Evolutionary conservation across 2,113 vertebrate species (phyloP), one percentile per base, ranked within the genome.

Genomic region (Istiophorus platypterus): DNA sequence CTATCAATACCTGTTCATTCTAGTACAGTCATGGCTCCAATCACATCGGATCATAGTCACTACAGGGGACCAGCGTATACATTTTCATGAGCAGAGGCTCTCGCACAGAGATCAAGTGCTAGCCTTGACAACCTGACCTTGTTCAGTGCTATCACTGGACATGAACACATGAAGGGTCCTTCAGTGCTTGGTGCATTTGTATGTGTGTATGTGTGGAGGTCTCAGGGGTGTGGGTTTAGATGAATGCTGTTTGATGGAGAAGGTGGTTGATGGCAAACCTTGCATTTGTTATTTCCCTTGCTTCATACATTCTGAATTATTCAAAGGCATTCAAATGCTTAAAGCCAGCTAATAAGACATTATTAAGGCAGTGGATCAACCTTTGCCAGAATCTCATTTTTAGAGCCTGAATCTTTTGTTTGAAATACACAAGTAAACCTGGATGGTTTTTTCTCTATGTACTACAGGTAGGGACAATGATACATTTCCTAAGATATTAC

Each of bases 91-190:
- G 81, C 45, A 42, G 42, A 56, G 81, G 42, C 45, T 42, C 9
- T 79, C 80, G 71, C 7, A 7, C 57, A 39, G 81, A 61, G 61
- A 77, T 68, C 4, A 2, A 22, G 57, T 20, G 51, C 22, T 12
- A 20, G 49, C 78, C 89, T 90, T 85, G 26, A 64, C 75, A 66
- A 65, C 78, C 72, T 74, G 85, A 87, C 89, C 91, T 91, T 90
- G 84, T 64, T 54, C 73, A 56, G 22, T 8, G 15, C 66, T 80
- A 76, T 87, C 7, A 29, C 22, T 0, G 63, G 78, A 75, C 73
- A 70, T 34, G 20, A 49, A 20, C 62, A 61, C 68, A 70, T 18
- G 15, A 89, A 76, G 83, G 62, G 76, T 66, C 81, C 76, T 69
- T 34, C 27, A 12, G 51, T 27, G 56, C 2, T 37, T 14, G 4